A percentile compares a stretch with the other conserved stretches of the same genome.
Conservation (phyloP, 2,797 vertebrate genomes). For the Manis pentadactyla region DNA sequence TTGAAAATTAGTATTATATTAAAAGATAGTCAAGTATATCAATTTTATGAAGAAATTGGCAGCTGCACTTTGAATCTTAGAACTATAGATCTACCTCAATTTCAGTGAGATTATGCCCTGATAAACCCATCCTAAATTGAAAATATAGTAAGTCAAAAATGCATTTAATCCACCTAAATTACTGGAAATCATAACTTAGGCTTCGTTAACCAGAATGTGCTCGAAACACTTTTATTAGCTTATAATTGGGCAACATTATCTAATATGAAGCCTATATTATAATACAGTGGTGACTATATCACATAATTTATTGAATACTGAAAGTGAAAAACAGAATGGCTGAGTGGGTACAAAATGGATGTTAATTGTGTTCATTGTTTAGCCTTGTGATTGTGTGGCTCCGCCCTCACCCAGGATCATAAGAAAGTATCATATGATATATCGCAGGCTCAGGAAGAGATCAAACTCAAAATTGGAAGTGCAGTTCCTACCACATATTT, state of each 20-base stretch:
- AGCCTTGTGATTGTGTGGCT: neutral
- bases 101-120: neutral
- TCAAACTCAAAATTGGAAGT: neutral
- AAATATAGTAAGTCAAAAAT: neutral
- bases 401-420: neutral
- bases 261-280: neutral
- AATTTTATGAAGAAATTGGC: neutral
- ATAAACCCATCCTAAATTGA: neutral
- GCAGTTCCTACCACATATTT: neutral
- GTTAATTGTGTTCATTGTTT: neutral
- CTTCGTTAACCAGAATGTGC: neutral
- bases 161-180: neutral
- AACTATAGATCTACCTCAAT: neutral
- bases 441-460: too few species aligned
- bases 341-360: neutral
- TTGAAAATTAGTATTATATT: neutral
- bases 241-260: neutral
- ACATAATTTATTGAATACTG: neutral
- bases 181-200: neutral
- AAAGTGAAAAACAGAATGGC: neutral
- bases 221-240: neutral
- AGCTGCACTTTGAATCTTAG: neutral
- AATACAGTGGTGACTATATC: neutral
- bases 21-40: neutral
- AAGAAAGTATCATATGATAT: neutral